phyloP scores from a whole-genome alignment of 2,888 invertebrate genomes.

The Drosophila rubida region DNA sequence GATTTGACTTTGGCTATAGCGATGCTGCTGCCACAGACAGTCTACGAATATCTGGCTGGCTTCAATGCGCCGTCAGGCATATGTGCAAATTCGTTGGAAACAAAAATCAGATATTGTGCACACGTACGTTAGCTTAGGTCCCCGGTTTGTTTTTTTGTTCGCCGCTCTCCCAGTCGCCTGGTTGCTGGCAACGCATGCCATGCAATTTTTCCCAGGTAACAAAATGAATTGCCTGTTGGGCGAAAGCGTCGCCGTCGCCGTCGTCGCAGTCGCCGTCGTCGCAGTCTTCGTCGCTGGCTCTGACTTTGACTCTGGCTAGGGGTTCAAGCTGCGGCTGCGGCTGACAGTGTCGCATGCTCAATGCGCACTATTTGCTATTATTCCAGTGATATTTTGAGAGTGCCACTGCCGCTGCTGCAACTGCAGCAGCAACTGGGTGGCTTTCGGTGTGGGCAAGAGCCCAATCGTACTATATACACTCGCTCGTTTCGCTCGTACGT shows the following conservation, averaged over 20 bases:
- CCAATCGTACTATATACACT: slow-evolving; percentile 36
- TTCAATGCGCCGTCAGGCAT: slow-evolving; percentile 36
- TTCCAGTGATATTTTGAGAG: slow-evolving; percentile 77
- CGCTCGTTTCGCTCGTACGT: slow-evolving; percentile 22
- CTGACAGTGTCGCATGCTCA: slow-evolving; percentile 79
- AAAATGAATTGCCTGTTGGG: slow-evolving; percentile 74
- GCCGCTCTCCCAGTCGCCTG: slow-evolving; percentile 35
- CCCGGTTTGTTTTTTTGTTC: neutral
- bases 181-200: slow-evolving; percentile 61
- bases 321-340: slow-evolving; percentile 44
- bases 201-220: slow-evolving; percentile 77
- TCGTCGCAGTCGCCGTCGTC: slow-evolving; percentile 18
- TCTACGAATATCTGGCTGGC: neutral
- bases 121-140: slow-evolving; percentile 69
- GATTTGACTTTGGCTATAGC: slow-evolving; percentile 56
- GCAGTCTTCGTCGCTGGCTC: slow-evolving; percentile 22
- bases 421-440: neutral
- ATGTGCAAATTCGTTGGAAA: slow-evolving; percentile 72
- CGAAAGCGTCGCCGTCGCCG: slow-evolving; percentile 9
- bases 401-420: slow-evolving; percentile 37
- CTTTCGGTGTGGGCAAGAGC: slow-evolving; percentile 30
- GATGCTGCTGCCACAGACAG: slow-evolving; percentile 1
- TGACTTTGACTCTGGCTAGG: slow-evolving; percentile 14
- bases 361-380: slow-evolving; percentile 77
- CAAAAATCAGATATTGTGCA: slow-evolving; percentile 78